Evolutionary conservation across 2,888 invertebrate genomes (phyloP), one percentile per base, ranked within the genome.

Genomic region (Bimastos eiseni): DNA sequence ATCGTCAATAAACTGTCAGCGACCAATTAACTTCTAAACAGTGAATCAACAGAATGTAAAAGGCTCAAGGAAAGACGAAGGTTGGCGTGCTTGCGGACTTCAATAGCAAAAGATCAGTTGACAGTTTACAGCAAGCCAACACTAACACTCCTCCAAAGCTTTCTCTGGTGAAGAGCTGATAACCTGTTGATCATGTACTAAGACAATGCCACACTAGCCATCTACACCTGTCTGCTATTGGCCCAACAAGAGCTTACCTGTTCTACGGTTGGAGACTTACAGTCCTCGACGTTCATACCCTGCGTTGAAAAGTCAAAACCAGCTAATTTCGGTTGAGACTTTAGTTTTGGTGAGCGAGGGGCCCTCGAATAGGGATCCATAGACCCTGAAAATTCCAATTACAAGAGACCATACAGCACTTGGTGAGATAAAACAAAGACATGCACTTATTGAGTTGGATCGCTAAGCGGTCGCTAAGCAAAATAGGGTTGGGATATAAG

Each of bases 311-410:
- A 92, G 91, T 92, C 91, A 90, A 92, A 83, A 83, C 91, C 84
- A 90, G 93, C 83, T 92, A 92, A 90, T 83, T 91, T 91, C 15
- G 36, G 24, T 19, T 89, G 91, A 37, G 89, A 90, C 92, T 95
- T 94, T 91, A 93, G 93, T 95, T 97, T 97, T 37, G 97, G 97
- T 94, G 97, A 97, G 93, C 97, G 96, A 92, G 97, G 97, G 92
- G 97, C 97, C 93, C 97, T 96, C 94, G 97, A 97, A 96, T 97
- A 98, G 91, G 98, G 97, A 95, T 98, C 98, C 94, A 97, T 97
- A 89, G 97, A 95, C 91, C 95, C 95, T 95, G 92, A 36, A 92
- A 33, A 11, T 83, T 83, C 13, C 13, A 86, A 19, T 36, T 21
- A 86, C n/a, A 36, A 13, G 17, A n/a, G n/a, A n/a, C n/a, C 33